Evolutionary conservation across 2,113 vertebrate genomes (phyloP).

Genomic region (Callipepla squamata): DNA sequence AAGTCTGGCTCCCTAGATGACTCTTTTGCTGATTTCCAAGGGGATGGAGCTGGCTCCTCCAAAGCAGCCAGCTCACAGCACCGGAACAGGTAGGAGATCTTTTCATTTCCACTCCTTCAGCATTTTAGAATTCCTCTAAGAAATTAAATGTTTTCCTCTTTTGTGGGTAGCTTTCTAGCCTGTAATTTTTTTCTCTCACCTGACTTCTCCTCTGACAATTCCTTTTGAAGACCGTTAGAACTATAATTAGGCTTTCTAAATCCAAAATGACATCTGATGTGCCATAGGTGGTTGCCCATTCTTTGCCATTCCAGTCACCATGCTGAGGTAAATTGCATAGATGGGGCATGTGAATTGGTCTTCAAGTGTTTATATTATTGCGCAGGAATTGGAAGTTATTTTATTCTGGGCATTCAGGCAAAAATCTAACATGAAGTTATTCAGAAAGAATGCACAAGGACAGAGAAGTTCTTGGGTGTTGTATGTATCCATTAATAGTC

Average conservation of each 20-base stretch:
- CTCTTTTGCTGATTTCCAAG: constrained; percentile 91
- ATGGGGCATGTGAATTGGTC: neutral
- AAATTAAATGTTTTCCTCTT: constrained; percentile 1
- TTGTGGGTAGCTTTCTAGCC: neutral
- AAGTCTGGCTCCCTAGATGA: constrained; percentile 88
- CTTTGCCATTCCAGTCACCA: neutral
- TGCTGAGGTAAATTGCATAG: neutral
- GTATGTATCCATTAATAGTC: neutral
- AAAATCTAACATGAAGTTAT: neutral
- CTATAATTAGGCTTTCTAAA: constrained; percentile 1
- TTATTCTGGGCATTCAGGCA: neutral
- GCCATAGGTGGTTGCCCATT: neutral
- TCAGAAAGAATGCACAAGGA: neutral
- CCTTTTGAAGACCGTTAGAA: constrained; percentile 1
- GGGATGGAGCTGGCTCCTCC: constrained; percentile 79
- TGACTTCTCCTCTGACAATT: neutral
- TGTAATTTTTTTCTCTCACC: neutral
- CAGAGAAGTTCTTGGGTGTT: neutral
- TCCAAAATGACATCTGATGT: neutral
- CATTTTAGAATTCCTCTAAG: neutral
- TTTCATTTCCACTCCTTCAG: neutral
- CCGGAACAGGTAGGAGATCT: constrained; percentile 84
- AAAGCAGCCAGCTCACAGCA: constrained; percentile 78
- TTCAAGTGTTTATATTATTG: neutral
- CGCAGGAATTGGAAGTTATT: neutral